Evolutionary conservation across 2,797 vertebrate species (phyloP), one percentile per base, ranked within the genome.

Genomic region (Channallabes apus): DNA sequence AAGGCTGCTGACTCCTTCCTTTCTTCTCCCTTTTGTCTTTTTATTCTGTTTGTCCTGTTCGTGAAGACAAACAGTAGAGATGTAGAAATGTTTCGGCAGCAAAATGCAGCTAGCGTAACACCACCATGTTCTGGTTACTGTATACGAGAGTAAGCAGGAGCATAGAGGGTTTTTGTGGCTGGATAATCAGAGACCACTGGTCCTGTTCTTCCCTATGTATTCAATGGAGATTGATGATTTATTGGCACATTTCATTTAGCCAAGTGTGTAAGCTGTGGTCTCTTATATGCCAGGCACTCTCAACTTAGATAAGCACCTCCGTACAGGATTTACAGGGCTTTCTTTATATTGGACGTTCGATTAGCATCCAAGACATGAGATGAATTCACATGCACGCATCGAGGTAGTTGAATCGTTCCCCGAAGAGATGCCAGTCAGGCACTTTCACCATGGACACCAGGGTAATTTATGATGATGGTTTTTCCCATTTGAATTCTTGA

Each of bases 311-410:
- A 84, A 77, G 86, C 75, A 84, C 83, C 86, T 82, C 81, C 68
- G 85, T 59, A 69, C 11, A 76, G 84, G 88, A 89, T 90, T 90
- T 91, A 90, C 85, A 69, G 64, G 83, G 84, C 85, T 87, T 82
- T 82, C 86, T 89, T 89, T 86, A 88, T 89, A 88, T 90, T 87
- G 82, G 85, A 88, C 86, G 75, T 89, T 88, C 80, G 82, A 88
- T 90, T 89, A 89, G 85, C 68, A 85, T 84, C 86, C 20, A 17
- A 58, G 84, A 82, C 85, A 86, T 32, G 78, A 81, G 87, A 90
- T 84, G 86, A 86, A 88, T 89, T 89, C 85, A 72, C 84, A 87
- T 87, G 86, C 84, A 84, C 82, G 82, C 82, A 80, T 78, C 69
- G 82, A 76, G 17, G 56, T 61, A 69, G 84, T 71, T 65, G 64